Base-by-base conservation (phyloP, 2,888 invertebrate genomes). In the Temnothorax unifasciatus region DNA sequence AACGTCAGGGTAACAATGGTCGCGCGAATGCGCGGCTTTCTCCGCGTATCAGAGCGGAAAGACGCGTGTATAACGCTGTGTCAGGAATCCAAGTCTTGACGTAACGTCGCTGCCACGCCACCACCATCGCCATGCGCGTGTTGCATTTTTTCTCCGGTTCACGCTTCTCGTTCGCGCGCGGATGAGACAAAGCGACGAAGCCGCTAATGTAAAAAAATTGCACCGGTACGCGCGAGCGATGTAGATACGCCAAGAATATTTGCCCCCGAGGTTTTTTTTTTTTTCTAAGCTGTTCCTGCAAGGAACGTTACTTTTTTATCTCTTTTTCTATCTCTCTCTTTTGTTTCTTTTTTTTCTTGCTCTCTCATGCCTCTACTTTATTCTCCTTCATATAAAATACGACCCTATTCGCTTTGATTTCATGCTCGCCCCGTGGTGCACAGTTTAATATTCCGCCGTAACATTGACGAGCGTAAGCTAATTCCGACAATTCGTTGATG, bases 1-100 rank as follows among this genome's bases (percentile, higher is more conserved):
- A 57, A 85, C 74, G 85, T 85, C 89, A 63, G 82, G 59, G 83
- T 83, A 87, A 89, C 89, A 89, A 89, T 89, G 84, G 82, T 54
- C 75, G 75, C 41, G 82, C 75, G 71, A 54, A 69, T 81, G 81
- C 54, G 57, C 75, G 63, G 68, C 59, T 59, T 59, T 38, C 38
- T 13, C 9, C 85, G 85, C 73, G 87, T 75, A 85, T 84, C 76
- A 87, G 74, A 54, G 76, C 82, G 87, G 83, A 86, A 88, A 83
- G 81, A 74, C 50, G 75, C 64, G 25, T 63, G 84, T 75, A 71
- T 85, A 76, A 52, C 61, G 52, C 47, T 25, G 21, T 54, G 57
- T 47, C 57, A 47, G 84, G 54, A 54, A 69, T 69, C 44, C 75
- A 54, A 66, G 69, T 75, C 83, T 66, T 66, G 75, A 73, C 82